A percentile compares a stretch with the other conserved stretches of the same genome.
Conservation (phyloP, 92 coral and sea anemone genomes). For the Porites evermanni region DNA sequence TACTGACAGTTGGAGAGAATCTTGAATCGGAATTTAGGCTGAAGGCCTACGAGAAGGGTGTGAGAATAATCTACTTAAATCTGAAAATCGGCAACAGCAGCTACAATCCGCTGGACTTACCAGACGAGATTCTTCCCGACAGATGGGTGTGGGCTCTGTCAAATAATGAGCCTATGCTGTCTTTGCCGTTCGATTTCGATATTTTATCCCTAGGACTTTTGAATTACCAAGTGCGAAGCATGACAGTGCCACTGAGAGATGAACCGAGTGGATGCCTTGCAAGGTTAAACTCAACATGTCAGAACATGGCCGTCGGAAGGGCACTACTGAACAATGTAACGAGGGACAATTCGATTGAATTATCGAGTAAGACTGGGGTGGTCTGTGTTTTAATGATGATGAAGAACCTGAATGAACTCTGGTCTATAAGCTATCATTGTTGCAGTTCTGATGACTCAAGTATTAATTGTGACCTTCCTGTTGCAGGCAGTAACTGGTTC, state of each 20-base stretch:
- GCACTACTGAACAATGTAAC: constrained; percentile 3
- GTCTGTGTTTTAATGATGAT: neutral
- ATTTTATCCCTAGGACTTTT: constrained; percentile 19
- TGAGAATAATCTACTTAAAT: neutral
- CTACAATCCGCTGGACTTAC: neutral
- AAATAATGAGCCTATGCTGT: neutral
- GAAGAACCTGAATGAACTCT: no score
- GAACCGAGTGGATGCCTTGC: constrained; percentile 29
- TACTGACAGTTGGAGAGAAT: neutral
- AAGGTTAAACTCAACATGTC: neutral
- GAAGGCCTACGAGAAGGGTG: neutral
- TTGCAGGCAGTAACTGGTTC: neutral
- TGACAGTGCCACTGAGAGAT: neutral
- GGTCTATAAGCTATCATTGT: neutral
- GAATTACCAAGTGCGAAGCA: neutral
- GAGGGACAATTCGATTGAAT: no score
- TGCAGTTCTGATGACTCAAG: neutral
- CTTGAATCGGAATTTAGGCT: neutral
- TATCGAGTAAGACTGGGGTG: neutral
- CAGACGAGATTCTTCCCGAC: neutral
- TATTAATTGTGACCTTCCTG: neutral
- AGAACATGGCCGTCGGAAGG: neutral
- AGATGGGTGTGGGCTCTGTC: neutral
- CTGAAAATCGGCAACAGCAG: neutral
- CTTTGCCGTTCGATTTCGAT: constrained; percentile 8